Evolutionary conservation across 2,113 vertebrate genomes (phyloP).

Genomic region (Colinus virginianus): DNA sequence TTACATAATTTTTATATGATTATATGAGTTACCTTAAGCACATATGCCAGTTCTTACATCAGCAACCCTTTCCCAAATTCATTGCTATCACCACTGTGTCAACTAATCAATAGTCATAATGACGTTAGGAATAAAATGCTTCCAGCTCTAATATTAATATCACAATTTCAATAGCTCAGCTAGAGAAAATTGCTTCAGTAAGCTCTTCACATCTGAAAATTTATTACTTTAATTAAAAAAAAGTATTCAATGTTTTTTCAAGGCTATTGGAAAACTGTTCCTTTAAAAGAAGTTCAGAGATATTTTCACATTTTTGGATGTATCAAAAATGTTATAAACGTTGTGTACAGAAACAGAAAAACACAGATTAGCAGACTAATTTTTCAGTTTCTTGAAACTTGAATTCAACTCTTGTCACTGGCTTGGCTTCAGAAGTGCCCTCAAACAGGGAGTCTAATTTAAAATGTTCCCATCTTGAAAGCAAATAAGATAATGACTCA

Average conservation of each 20-base stretch:
- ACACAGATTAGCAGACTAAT: neutral
- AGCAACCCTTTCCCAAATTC: neutral
- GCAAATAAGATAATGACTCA: neutral
- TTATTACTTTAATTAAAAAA: conserved; percentile 30
- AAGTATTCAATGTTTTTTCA: neutral
- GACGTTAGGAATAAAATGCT: neutral
- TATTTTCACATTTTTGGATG: neutral
- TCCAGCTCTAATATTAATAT: neutral
- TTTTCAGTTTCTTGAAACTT: neutral
- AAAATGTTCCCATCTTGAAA: neutral
- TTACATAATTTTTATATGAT: conserved; percentile 38
- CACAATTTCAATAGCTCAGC: neutral
- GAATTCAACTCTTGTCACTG: neutral
- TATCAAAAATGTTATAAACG: neutral
- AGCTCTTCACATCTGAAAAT: neutral
- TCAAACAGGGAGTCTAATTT: neutral
- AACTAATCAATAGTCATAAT: neutral
- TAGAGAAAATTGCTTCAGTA: neutral
- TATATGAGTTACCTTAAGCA: conserved; percentile 4
- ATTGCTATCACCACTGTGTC: neutral
- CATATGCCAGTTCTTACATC: neutral
- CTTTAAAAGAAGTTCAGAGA: neutral
- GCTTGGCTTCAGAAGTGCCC: neutral
- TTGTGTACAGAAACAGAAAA: neutral
- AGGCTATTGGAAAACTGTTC: neutral